phyloP scores from a whole-genome alignment of 2,888 invertebrate genomes.

The Drosophila nr. perissopoda region DNA sequence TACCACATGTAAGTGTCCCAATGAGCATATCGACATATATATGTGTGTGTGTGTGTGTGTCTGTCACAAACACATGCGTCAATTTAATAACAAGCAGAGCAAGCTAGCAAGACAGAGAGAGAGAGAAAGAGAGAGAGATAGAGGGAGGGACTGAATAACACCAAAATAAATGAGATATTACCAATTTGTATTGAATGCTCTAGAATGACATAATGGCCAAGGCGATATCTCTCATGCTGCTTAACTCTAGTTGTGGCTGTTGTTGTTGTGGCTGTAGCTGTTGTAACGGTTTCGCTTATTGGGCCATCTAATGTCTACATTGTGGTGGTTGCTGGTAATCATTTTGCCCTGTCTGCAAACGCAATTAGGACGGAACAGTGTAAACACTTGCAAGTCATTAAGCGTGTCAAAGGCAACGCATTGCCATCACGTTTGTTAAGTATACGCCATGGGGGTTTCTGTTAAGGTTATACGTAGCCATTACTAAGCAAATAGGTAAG shows the following conservation, averaged over 20 bases:
- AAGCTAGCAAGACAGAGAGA: slow-evolving; percentile 19
- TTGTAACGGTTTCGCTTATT: slow-evolving; percentile 40
- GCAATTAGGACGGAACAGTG: slow-evolving; percentile 66
- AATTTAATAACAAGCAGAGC: slow-evolving; percentile 62
- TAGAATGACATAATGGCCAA: slow-evolving; percentile 69
- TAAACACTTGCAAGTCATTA: slow-evolving; percentile 78
- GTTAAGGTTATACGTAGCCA: neutral
- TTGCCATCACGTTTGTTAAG: slow-evolving; percentile 59
- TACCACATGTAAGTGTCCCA: slow-evolving; percentile 53
- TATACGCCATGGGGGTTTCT: slow-evolving; percentile 55
- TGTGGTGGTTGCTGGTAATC: slow-evolving; percentile 27
- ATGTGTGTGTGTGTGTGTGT: slow-evolving; percentile 16
- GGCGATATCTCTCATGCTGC: slow-evolving; percentile 20
- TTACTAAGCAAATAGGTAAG: slow-evolving; percentile 15
- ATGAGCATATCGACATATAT: slow-evolving; percentile 4
- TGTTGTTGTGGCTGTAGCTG: slow-evolving; percentile 1
- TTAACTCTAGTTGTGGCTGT: slow-evolving; percentile 14
- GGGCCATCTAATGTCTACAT: slow-evolving; percentile 16
- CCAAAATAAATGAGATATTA: slow-evolving; percentile 77
- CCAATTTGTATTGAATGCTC: slow-evolving; percentile 77
- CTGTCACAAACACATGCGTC: slow-evolving; percentile 66
- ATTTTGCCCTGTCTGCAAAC: slow-evolving; percentile 51
- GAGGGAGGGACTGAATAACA: slow-evolving; percentile 19
- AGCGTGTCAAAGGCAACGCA: slow-evolving; percentile 74
- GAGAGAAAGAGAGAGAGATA: slow-evolving; percentile 15